These are phyloP conservation scores for Crax fasciolata DNA, from an alignment of 2,797 vertebrate species.

Conservation along the genomic window DNA sequence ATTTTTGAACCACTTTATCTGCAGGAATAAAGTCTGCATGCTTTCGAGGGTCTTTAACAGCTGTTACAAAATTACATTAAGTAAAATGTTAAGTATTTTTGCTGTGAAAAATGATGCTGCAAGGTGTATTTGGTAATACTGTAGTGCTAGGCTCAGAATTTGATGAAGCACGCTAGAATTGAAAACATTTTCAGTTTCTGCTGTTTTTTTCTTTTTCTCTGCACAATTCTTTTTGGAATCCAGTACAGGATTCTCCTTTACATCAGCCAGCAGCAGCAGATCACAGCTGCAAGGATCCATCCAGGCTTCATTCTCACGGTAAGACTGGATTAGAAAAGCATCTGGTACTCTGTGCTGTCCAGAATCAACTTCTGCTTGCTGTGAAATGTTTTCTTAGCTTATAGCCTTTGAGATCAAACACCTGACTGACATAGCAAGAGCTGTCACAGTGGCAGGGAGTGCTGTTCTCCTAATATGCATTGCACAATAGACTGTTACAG, in stretches of 20 bases:
- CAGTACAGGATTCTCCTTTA: slow-evolving; percentile 97
- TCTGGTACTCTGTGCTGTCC: neutral
- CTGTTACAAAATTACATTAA: neutral
- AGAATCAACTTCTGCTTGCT: neutral
- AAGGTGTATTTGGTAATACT: neutral
- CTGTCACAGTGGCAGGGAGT: neutral
- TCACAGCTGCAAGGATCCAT: slow-evolving; percentile 90
- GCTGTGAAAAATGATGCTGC: neutral
- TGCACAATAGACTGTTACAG: neutral
- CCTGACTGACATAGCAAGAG: neutral
- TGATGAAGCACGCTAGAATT: neutral
- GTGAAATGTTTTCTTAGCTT: neutral
- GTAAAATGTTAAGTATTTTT: neutral
- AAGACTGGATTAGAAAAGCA: slow-evolving; percentile 56
- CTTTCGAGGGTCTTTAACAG: neutral
- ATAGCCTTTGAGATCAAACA: neutral
- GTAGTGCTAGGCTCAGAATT: neutral
- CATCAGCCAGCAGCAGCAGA: slow-evolving; percentile 93
- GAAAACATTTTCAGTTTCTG: neutral
- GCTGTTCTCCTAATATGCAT: rapidly evolving
- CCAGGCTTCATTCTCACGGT: slow-evolving; percentile 90
- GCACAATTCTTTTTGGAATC: slow-evolving; percentile 54
- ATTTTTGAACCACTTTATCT: neutral
- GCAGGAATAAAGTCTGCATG: neutral
- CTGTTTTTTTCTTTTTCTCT: neutral